Evolutionary conservation across 2,888 invertebrate genomes (phyloP).

Genomic region (Diogma glabrata): DNA sequence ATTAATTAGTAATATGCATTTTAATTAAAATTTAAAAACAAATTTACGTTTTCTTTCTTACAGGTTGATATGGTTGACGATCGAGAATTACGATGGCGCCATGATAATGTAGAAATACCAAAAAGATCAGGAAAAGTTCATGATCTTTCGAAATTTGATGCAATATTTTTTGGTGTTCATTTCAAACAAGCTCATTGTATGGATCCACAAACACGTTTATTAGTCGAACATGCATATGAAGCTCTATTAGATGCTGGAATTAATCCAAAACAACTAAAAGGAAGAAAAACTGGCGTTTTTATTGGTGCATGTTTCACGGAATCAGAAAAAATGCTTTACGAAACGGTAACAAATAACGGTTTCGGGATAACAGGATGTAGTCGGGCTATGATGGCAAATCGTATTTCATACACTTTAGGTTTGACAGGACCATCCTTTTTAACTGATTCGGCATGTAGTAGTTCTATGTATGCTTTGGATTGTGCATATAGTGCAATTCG

Average conservation of each 20-base stretch:
- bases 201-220: constrained; percentile 66
- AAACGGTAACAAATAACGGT: constrained; percentile 45
- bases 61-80: constrained; percentile 74
- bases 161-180: constrained; percentile 63
- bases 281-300: constrained; percentile 60
- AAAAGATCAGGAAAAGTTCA: constrained; percentile 60
- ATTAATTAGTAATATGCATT: too few relatives aligned
- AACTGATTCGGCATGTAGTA: constrained; percentile 92
- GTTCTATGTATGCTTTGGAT: constrained; percentile 77
- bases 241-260: constrained; percentile 63
- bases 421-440: constrained; percentile 80
- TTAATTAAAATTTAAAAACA: too few relatives aligned
- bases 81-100: constrained; percentile 64
- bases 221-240: constrained; percentile 68
- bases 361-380: constrained; percentile 50
- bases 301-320: constrained; percentile 62
- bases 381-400: constrained; percentile 83
- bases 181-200: constrained; percentile 64
- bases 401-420: constrained; percentile 80
- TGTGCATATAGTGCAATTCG: constrained; percentile 66
- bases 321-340: constrained; percentile 58
- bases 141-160: constrained; percentile 60
- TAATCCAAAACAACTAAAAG: constrained; percentile 53
- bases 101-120: constrained; percentile 61
- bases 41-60: not conserved